These are phyloP conservation scores for Drosophila lacertosa DNA, from an alignment of 1,140 invertebrate genomes.

Conservation along the genomic window DNA sequence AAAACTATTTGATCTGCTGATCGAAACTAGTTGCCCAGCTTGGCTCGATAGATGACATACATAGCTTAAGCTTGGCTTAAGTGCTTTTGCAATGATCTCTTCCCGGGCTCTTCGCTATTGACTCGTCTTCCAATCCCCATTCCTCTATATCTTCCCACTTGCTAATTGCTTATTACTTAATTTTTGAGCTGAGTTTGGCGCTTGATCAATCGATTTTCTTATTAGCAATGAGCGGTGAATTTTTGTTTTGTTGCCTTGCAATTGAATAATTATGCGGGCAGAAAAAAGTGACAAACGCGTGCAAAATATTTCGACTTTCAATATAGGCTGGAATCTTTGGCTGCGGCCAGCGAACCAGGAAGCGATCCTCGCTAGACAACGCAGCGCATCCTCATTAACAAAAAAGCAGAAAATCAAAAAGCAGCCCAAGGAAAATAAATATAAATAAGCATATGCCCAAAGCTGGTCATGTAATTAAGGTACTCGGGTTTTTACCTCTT, in stretches of 20 bases:
- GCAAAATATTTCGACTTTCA: background rate
- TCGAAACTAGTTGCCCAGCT: background rate
- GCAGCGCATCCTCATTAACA: background rate
- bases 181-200: conserved; percentile 20
- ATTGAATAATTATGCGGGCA: conserved; percentile 2
- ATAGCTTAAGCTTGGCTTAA: background rate
- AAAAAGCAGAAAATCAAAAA: background rate
- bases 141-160: background rate
- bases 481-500: conserved; percentile 16
- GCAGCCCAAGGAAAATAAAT: no score
- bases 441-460: conserved; percentile 4
- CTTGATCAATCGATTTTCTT: conserved; percentile 73
- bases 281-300: conserved; percentile 22
- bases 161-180: conserved; percentile 9
- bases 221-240: conserved; percentile 70
- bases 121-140: background rate
- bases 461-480: conserved; percentile 34
- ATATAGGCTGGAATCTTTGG: conserved; percentile 9
- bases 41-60: background rate
- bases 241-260: background rate
- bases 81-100: background rate
- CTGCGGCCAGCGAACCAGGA: conserved; percentile 53
- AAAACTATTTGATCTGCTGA: no score
- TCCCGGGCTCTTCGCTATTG: background rate
- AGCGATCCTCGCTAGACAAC: conserved; percentile 12